Evolutionary conservation across 1,140 invertebrate species (phyloP).

Genomic region (Stegodyphus mimosarum): DNA sequence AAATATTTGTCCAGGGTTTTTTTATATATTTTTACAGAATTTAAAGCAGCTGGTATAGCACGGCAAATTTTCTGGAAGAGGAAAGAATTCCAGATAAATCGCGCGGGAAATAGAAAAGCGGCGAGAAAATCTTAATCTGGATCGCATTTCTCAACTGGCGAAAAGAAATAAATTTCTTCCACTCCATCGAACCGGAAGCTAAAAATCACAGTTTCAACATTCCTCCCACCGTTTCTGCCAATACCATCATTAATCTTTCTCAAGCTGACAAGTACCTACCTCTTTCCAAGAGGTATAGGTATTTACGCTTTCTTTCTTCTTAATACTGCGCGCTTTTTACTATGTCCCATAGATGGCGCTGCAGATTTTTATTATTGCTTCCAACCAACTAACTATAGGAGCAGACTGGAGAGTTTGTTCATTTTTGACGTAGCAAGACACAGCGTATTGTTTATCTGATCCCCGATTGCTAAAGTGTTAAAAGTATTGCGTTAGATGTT

Average conservation of each 20-base stretch:
- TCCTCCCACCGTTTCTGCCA: slow-evolving; percentile 49
- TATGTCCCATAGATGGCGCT: slow-evolving; percentile 35
- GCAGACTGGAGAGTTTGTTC: no score
- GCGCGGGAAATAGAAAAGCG: not conserved
- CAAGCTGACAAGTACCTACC: slow-evolving; percentile 29
- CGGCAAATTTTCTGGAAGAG: slow-evolving; percentile 8
- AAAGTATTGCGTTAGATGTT: no score
- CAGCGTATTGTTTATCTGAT: no score
- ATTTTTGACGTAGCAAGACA: no score
- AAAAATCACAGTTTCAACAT: slow-evolving; percentile 59
- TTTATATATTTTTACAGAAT: no score
- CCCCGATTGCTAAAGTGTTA: no score
- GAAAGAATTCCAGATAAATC: not conserved
- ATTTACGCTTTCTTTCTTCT: slow-evolving; percentile 24
- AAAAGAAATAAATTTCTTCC: slow-evolving; percentile 54
- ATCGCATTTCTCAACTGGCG: slow-evolving; percentile 45
- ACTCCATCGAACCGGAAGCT: slow-evolving; percentile 44
- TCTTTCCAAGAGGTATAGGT: slow-evolving; percentile 4
- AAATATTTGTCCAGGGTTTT: no score
- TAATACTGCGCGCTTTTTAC: not conserved
- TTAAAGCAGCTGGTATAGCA: not conserved
- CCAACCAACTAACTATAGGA: no score
- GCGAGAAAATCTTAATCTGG: slow-evolving; percentile 52
- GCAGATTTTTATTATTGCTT: not conserved
- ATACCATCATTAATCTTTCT: slow-evolving; percentile 55